phyloP scores from a whole-genome alignment of 2,888 invertebrate species.

The Drosophila paranaensis region DNA sequence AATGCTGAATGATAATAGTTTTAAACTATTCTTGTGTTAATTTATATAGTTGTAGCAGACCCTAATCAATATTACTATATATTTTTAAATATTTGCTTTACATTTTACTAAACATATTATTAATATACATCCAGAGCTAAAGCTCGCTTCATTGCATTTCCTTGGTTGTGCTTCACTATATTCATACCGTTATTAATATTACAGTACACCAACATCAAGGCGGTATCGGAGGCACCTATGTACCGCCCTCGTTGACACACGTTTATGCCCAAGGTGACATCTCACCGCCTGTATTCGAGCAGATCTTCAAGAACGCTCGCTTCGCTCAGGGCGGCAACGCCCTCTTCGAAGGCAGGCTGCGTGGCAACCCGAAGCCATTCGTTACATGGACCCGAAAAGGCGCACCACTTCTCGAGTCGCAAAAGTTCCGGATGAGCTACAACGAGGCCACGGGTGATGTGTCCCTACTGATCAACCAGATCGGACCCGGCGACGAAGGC shows the following conservation, averaged over 20 bases:
- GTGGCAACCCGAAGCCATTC: constrained; percentile 95
- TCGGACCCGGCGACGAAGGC: constrained; percentile 97
- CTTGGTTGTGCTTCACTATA: not conserved
- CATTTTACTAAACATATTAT: not conserved
- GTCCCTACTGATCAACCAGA: constrained; percentile 95
- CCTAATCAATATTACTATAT: not conserved
- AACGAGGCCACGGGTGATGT: constrained; percentile 96
- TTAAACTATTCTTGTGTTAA: not conserved
- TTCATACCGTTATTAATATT: constrained; percentile 42
- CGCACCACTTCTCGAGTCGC: constrained; percentile 92
- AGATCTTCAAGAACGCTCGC: constrained; percentile 96
- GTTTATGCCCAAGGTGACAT: constrained; percentile 90
- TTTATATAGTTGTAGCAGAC: too few species aligned
- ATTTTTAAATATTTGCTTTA: too few species aligned
- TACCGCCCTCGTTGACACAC: constrained; percentile 84
- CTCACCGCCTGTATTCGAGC: constrained; percentile 97
- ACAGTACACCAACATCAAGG: constrained; percentile 80
- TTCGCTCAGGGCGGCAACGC: constrained; percentile 98
- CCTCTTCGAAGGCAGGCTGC: constrained; percentile 95
- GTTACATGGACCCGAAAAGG: constrained; percentile 96
- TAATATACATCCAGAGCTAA: not conserved
- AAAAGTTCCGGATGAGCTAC: constrained; percentile 95
- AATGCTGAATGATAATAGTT: not conserved
- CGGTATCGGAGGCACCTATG: constrained; percentile 74
- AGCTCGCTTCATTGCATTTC: constrained; percentile 4